Evolutionary conservation across 2,888 invertebrate species (phyloP), one percentile per base, ranked within the genome.

Genomic region (Pterobdella sp.): DNA sequence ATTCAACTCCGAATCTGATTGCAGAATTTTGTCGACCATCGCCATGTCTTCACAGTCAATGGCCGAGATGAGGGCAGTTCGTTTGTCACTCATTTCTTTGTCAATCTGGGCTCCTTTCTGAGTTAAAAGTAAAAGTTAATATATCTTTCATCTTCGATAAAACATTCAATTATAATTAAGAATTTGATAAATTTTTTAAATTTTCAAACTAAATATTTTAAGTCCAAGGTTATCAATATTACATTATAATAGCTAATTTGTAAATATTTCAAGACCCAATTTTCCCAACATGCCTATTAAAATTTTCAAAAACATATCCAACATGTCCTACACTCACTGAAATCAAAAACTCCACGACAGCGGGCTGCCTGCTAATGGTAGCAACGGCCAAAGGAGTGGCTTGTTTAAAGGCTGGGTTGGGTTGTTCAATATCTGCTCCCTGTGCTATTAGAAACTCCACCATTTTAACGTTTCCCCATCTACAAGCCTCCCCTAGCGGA

Each of bases 61-160:
- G 4, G 77, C 76, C 35, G 68, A 72, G 42, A 77, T 36, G 42
- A 78, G 70, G 22, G 76, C 32, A 26, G 74, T 77, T 2, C 74
- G 65, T 3, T 75, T 75, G 56, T 78, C 75, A 4, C 65, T 36
- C 73, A 75, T 68, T 4, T 65, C 73, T 42, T 64, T 52, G 75
- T 78, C 78, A 7, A 78, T 75, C 71, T 76, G 74, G n/a, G 78
- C 78, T 32, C 75, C 75, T 74, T 72, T 74, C 77, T 77, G 73
- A 26, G 22, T 34, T 14, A 0, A 34, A 35, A 66, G 14, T 18
- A 49, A 49, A 14, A 49, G 22, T 18, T 49, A 49, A 18, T 18
- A 49, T 18, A 49, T 49, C 52, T 22, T 22, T 49, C 22, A 49
- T 18, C 14, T 49, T 49, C 14, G 22, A 18, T 49, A 49, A 49